Percentiles rank a stretch among this genome's conserved stretches.
phyloP scores from a whole-genome alignment of 1,140 invertebrate genomes.

The Pissodes strobi region DNA sequence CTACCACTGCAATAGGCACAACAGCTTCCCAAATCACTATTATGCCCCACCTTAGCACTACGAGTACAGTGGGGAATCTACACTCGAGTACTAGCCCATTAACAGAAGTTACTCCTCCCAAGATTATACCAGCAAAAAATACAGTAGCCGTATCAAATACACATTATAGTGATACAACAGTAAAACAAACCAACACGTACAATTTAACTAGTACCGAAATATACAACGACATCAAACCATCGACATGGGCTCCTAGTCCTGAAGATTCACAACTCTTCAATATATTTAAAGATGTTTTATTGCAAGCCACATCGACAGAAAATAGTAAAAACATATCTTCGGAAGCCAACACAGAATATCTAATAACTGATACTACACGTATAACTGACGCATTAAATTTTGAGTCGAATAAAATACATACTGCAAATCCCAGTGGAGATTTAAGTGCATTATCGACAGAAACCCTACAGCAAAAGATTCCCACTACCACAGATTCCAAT shows the following conservation, averaged over 20 bases:
- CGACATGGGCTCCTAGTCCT: background rate
- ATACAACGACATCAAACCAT: background rate
- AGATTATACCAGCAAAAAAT: background rate
- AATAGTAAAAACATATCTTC: background rate
- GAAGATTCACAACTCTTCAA: constrained; percentile 9
- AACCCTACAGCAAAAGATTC: background rate
- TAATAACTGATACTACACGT: background rate
- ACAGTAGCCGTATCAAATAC: no score
- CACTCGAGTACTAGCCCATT: no score
- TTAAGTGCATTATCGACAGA: background rate
- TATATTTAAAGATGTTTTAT: constrained; percentile 14
- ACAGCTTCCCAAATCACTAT: background rate
- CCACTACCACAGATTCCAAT: background rate
- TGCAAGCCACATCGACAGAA: background rate
- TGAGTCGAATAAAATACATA: background rate
- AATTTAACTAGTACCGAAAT: no score
- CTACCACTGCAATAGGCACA: background rate
- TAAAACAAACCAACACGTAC: no score
- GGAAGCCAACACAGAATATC: background rate
- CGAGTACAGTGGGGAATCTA: background rate
- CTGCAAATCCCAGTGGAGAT: background rate
- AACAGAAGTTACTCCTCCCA: no score
- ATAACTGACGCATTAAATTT: constrained; percentile 1
- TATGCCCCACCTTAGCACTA: background rate
- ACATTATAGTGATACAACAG: no score